phyloP scores from a whole-genome alignment of 1,140 invertebrate species.

The Agrilus planipennis region DNA sequence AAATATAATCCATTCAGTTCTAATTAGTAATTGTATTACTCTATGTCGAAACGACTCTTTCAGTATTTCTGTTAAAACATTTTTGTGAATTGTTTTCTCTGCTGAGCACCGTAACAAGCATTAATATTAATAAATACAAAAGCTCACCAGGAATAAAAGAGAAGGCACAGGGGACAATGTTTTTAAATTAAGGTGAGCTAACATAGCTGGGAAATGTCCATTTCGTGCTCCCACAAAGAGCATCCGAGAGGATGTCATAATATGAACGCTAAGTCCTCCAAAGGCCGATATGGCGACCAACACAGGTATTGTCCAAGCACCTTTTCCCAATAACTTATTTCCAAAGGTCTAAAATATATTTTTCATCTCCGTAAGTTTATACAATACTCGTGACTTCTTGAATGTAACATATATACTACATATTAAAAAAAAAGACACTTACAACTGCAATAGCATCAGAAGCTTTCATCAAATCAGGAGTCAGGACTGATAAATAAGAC shows the following conservation, averaged over 20 bases:
- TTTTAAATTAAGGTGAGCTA: constrained; percentile 75
- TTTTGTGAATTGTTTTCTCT: no score
- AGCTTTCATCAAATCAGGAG: constrained; percentile 64
- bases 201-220: constrained; percentile 73
- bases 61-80: no score
- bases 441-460: constrained; percentile 93
- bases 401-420: no score
- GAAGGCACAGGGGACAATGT: constrained; percentile 76
- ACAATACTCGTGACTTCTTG: not conserved
- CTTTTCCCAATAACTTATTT: constrained; percentile 54
- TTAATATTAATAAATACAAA: not conserved
- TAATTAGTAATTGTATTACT: no score
- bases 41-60: no score
- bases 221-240: constrained; percentile 86
- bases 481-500: constrained; percentile 85
- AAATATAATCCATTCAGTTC: no score
- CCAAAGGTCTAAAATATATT: constrained; percentile 60
- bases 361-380: not conserved
- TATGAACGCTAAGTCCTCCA: constrained; percentile 77
- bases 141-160: constrained; percentile 68
- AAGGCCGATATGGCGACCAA: constrained; percentile 78
- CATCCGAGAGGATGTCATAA: constrained; percentile 81
- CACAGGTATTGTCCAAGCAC: constrained; percentile 69
- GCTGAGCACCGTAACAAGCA: constrained; percentile 1
- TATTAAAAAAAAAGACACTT: no score